A percentile compares a stretch with the other conserved stretches of the same genome.
These are phyloP conservation scores for Falco punctatus DNA, from an alignment of 2,113 vertebrate species.

Conservation along the genomic window DNA sequence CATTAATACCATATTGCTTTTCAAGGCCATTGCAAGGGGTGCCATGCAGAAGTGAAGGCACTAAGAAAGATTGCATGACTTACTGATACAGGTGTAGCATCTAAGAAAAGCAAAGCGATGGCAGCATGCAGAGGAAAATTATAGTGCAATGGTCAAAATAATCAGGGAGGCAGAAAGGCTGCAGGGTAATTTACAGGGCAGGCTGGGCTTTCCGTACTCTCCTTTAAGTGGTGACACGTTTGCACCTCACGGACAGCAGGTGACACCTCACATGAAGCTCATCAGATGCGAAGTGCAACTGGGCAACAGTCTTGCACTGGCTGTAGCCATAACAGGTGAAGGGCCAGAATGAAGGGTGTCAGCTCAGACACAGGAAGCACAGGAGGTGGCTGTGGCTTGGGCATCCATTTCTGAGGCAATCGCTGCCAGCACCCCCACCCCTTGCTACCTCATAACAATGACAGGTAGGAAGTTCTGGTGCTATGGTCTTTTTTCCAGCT, in stretches of 20 bases:
- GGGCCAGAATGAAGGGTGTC: fast-evolving
- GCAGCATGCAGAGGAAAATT: background rate
- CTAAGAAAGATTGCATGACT: background rate
- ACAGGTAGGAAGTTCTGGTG: background rate
- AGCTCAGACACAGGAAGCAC: background rate
- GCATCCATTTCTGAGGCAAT: background rate
- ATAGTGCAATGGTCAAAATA: background rate
- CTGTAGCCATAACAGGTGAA: background rate
- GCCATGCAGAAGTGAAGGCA: background rate
- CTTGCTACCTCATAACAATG: background rate
- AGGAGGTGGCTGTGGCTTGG: background rate
- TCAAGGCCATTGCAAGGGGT: background rate
- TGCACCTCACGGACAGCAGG: background rate
- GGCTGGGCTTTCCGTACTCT: background rate
- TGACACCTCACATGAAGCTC: background rate
- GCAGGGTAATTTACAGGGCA: background rate
- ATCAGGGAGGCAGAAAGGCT: background rate
- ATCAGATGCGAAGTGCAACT: background rate
- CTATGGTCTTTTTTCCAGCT: background rate
- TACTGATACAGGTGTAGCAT: background rate
- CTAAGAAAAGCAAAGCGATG: background rate
- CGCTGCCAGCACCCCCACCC: background rate
- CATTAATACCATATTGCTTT: background rate
- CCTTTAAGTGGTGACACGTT: background rate
- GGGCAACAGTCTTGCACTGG: background rate